A percentile compares a stretch with the other conserved stretches of the same genome.
Conservation (phyloP, 1,140 invertebrate species). For the Caenorhabditis briggsae region DNA sequence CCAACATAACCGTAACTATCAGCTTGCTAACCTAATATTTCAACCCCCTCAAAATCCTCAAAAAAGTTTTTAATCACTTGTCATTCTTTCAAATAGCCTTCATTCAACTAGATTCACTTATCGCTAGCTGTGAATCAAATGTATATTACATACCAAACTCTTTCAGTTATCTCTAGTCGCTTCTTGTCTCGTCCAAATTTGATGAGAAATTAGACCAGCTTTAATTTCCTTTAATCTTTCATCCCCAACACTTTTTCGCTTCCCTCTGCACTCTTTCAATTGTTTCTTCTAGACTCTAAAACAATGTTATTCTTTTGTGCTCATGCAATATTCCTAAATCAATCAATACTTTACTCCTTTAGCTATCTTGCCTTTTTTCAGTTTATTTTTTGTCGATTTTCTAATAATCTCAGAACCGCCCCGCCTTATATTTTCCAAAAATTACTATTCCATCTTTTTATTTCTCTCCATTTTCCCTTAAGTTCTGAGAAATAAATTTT, state of each 20-base stretch:
- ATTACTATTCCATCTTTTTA: neutral
- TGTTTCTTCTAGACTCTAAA: neutral
- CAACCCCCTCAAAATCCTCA: no score
- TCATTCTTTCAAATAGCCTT: neutral
- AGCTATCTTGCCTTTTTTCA: slow-evolving; percentile 22
- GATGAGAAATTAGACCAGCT: slow-evolving; percentile 46
- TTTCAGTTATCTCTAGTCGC: slow-evolving; percentile 33
- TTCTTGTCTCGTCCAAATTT: slow-evolving; percentile 42
- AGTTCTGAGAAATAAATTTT: slow-evolving; percentile 37
- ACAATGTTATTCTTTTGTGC: no score
- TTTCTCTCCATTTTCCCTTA: neutral
- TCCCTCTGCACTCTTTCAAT: neutral
- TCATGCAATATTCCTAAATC: neutral
- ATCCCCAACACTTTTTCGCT: neutral
- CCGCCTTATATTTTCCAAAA: slow-evolving; percentile 28
- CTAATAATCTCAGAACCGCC: neutral
- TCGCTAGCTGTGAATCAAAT: slow-evolving; percentile 40
- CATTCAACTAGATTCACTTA: neutral
- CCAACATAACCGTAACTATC: no score
- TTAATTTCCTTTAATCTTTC: slow-evolving; percentile 28
- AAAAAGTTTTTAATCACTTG: no score
- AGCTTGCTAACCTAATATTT: slow-evolving; percentile 18
- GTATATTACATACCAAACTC: slow-evolving; percentile 11
- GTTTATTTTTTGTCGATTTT: neutral
- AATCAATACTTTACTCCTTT: slow-evolving; percentile 9